Base-by-base conservation (phyloP, 2,888 invertebrate species). In the Drosophila anceps region DNA sequence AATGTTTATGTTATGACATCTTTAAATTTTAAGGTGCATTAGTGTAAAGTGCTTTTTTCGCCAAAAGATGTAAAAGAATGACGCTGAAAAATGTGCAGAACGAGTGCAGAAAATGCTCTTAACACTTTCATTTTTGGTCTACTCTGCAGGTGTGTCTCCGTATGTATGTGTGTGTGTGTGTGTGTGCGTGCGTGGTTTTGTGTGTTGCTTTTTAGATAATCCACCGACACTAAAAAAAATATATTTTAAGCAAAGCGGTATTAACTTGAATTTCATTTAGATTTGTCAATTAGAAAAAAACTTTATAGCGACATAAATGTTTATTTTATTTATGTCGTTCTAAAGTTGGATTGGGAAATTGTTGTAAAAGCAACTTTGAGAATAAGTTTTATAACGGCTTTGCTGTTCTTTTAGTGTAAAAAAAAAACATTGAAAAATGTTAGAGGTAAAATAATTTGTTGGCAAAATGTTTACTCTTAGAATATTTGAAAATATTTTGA, bases 11-110 rank as follows among this genome's bases (percentile, higher is more conserved):
- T 87, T 87, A 87, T 87, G 89, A 90, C 89, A 86, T 83, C 84
- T 87, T 87, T 90, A 87, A 90, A 88, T 88, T 90, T 90, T 84
- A 84, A 87, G 87, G 87, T 87, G 87, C 87, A 87, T 87, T 87
- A 87, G 87, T 88, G 87, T 74, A 90, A 90, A 87, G 87, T 87
- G 87, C 84, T 87, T 87, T 90, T 86, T 71, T 62, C 82, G 68
- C 86, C 82, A 54, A 83, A 86, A 82, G 72, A 81, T 73, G 70
- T 69, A 57, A 79, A 73, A 64, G 72, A 82, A 81, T 71, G 69
- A 76, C 65, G 86, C 65, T 67, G 73, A 73, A 81, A 83, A 81
- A 86, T 87, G 89, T 77, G 69, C 81, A 67, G 67, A 66, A 67
- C 68, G 73, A 86, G 74, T 69, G 78, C 73, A 80, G 50, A 76